Evolutionary conservation across 2,888 invertebrate species (phyloP).

Genomic region (Yponomeuta cagnagella): DNA sequence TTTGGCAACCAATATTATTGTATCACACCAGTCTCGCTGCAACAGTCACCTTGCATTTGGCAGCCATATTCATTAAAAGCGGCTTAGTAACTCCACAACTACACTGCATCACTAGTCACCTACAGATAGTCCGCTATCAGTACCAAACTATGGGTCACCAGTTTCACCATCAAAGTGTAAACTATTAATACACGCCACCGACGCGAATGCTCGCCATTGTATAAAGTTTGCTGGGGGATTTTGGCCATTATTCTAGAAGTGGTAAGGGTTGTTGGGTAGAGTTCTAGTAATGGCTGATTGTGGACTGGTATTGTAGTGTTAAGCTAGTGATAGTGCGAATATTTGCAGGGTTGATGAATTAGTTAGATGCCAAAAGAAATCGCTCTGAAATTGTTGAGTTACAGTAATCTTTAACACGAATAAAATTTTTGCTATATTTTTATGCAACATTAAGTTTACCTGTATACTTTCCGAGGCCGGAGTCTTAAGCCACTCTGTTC

Average conservation of each 20-base stretch:
- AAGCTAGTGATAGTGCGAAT: constrained; percentile 38
- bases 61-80: constrained; percentile 69
- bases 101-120: constrained; percentile 29
- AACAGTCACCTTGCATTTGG: constrained; percentile 63
- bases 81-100: constrained; percentile 41
- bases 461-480: too few relatives aligned
- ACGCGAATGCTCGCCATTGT: constrained; percentile 63
- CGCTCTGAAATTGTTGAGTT: background rate
- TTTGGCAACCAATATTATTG: constrained; percentile 39
- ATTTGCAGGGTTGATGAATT: constrained; percentile 35
- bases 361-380: background rate
- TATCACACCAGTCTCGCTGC: constrained; percentile 27
- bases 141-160: background rate
- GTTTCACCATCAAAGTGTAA: constrained; percentile 17
- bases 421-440: too few relatives aligned
- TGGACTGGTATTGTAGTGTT: constrained; percentile 20
- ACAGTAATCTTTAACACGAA: too few relatives aligned
- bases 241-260: background rate
- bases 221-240: constrained; percentile 37
- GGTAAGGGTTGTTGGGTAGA: background rate
- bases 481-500: too few relatives aligned
- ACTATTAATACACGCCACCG: constrained; percentile 65
- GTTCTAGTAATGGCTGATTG: background rate
- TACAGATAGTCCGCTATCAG: background rate
- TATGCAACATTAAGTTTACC: too few relatives aligned